Evolutionary conservation across 2,113 vertebrate genomes (phyloP).

Genomic region (Anolis sagrei): DNA sequence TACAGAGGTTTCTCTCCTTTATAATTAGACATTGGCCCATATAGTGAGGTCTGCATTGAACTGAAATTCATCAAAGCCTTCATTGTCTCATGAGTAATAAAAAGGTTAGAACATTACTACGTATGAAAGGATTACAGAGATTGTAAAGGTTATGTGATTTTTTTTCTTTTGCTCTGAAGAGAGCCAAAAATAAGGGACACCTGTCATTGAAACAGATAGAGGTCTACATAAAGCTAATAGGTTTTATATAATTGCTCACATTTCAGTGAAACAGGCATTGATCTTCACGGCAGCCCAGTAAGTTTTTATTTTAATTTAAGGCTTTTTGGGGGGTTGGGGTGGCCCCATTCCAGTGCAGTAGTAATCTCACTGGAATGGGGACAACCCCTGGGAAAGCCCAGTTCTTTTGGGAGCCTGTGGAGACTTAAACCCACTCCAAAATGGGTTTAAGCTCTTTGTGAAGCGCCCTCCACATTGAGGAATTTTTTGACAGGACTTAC

Average conservation of each 20-base stretch:
- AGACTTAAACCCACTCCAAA: too few relatives aligned
- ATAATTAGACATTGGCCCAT: conserved; percentile 49
- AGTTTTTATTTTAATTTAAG: too few relatives aligned
- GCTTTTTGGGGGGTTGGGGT: too few relatives aligned
- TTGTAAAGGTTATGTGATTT: conserved; percentile 36
- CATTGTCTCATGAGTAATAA: conserved; percentile 74
- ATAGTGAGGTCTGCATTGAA: conserved; percentile 58
- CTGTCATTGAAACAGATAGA: conserved; percentile 48
- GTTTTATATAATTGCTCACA: conserved; percentile 34
- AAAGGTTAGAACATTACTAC: conserved; percentile 76
- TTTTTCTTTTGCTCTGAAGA: conserved; percentile 5
- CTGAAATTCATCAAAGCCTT: conserved; percentile 76
- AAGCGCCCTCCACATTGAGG: too few relatives aligned
- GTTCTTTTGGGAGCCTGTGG: too few relatives aligned
- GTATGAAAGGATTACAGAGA: conserved; percentile 75
- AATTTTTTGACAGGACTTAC: too few relatives aligned
- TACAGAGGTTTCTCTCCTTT: conserved; percentile 62
- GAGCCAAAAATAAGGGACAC: conserved; percentile 27
- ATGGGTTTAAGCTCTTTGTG: too few relatives aligned
- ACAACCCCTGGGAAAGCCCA: too few relatives aligned
- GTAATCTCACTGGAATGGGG: too few relatives aligned
- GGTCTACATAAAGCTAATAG: conserved; percentile 13
- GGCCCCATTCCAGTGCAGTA: too few relatives aligned
- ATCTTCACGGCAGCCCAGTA: not conserved
- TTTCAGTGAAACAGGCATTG: not conserved